phyloP scores from a whole-genome alignment of 1,140 invertebrate species.

The Panulirus ornatus region DNA sequence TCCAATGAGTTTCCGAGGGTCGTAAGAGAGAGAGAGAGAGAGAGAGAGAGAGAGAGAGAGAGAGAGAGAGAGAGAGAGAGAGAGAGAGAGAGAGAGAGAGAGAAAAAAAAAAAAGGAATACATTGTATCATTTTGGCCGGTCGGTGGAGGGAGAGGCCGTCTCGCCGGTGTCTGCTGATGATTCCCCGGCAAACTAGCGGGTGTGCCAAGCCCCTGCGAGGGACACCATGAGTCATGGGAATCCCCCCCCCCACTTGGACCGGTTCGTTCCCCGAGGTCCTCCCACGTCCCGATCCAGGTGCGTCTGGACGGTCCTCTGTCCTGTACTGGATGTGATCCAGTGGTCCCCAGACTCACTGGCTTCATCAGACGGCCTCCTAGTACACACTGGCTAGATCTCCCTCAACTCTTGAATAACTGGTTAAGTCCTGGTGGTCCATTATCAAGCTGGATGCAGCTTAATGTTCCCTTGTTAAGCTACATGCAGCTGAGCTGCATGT shows the following conservation, averaged over 20 bases:
- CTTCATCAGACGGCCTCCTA: too few species aligned
- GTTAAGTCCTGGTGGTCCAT: too few species aligned
- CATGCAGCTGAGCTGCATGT: too few species aligned
- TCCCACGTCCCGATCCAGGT: too few species aligned
- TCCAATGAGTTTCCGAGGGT: too few species aligned
- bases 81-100: slow-evolving; percentile 1
- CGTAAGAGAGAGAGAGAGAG: not conserved
- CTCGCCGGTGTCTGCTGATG: not conserved
- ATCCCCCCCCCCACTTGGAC: not conserved
- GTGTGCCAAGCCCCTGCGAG: not conserved
- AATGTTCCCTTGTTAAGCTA: too few species aligned
- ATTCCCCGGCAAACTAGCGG: not conserved
- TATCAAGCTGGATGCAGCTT: too few species aligned
- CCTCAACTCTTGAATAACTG: too few species aligned
- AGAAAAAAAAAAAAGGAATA: not conserved
- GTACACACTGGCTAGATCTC: too few species aligned
- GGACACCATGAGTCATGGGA: not conserved
- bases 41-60: slow-evolving; percentile 4
- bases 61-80: slow-evolving; percentile 8
- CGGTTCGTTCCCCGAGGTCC: too few species aligned
- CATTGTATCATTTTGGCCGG: not conserved
- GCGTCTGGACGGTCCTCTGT: too few species aligned
- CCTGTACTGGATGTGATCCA: too few species aligned
- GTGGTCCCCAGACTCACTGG: not conserved
- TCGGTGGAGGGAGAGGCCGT: not conserved